Evolutionary conservation across 2,888 invertebrate species (phyloP).

Genomic region (Mimachlamys varia): DNA sequence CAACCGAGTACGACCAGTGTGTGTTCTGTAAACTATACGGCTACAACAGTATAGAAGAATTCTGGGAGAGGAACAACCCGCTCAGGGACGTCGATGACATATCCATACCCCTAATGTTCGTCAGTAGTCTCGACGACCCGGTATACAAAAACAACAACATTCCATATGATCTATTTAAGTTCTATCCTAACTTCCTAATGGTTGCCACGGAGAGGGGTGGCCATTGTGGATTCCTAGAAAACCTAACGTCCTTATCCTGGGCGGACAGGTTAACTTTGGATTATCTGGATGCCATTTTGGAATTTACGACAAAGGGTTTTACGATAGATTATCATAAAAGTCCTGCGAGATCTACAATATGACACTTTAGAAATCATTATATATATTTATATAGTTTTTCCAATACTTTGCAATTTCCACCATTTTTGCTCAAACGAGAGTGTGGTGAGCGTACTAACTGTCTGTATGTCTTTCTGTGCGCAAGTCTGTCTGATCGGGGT

Average conservation of each 20-base stretch:
- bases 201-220: slow-evolving; percentile 72
- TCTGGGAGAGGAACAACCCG: slow-evolving; percentile 77
- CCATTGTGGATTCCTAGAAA: slow-evolving; percentile 75
- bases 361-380: slow-evolving; percentile 37
- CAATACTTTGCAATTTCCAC: slow-evolving; percentile 9
- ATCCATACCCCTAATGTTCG: slow-evolving; percentile 73
- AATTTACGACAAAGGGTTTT: slow-evolving; percentile 66
- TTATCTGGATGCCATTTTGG: slow-evolving; percentile 68
- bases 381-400: slow-evolving; percentile 33
- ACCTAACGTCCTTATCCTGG: slow-evolving; percentile 64
- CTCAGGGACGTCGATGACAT: slow-evolving; percentile 76
- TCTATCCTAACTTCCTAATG: slow-evolving; percentile 76
- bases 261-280: slow-evolving; percentile 68
- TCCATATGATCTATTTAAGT: slow-evolving; percentile 74
- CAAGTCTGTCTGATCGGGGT: not conserved
- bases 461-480: not conserved
- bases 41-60: slow-evolving; percentile 65
- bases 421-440: slow-evolving; percentile 15
- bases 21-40: slow-evolving; percentile 68
- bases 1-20: slow-evolving; percentile 65
- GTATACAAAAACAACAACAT: slow-evolving; percentile 67
- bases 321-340: slow-evolving; percentile 63
- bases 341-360: slow-evolving; percentile 60
- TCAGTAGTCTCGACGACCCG: slow-evolving; percentile 76
- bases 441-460: not conserved